These are phyloP conservation scores for Lithophane leautieri DNA, from an alignment of 2,888 invertebrate species.

Conservation along the genomic window DNA sequence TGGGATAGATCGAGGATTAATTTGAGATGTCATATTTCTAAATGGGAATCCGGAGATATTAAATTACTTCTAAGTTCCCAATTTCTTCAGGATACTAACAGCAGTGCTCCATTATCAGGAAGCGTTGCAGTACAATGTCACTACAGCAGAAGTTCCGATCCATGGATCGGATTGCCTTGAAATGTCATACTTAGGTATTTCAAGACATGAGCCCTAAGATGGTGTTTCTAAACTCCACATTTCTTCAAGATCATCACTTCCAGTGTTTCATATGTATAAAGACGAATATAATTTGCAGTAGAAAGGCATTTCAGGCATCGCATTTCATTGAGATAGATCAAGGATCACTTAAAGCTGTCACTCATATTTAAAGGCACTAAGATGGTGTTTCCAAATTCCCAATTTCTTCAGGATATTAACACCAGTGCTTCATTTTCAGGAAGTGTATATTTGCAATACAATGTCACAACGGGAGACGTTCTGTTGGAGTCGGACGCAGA, in stretches of 20 bases:
- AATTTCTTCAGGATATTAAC: conserved; percentile 9
- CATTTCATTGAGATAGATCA: not conserved
- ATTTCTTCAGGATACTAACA: not conserved
- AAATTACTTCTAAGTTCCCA: no score
- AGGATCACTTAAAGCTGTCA: not conserved
- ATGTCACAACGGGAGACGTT: conserved; percentile 69
- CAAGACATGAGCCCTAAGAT: no score
- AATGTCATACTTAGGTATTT: not conserved
- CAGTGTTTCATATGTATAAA: not conserved
- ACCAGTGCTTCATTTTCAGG: conserved; percentile 23
- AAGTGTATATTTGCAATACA: conserved; percentile 43
- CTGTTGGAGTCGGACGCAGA: conserved; percentile 68
- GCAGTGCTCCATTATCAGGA: conserved; percentile 23
- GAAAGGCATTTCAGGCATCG: not conserved
- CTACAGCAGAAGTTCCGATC: not conserved
- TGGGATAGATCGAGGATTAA: not conserved
- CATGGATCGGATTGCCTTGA: not conserved
- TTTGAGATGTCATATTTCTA: no score
- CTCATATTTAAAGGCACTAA: not conserved
- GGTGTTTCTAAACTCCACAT: not conserved
- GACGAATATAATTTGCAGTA: not conserved
- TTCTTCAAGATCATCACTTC: not conserved
- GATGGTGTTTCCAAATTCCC: not conserved
- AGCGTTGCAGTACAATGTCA: conserved; percentile 28
- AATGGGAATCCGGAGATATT: no score